Evolutionary conservation across 1,140 invertebrate species (phyloP).

Genomic region (Trachymyrmex cornetzi): DNA sequence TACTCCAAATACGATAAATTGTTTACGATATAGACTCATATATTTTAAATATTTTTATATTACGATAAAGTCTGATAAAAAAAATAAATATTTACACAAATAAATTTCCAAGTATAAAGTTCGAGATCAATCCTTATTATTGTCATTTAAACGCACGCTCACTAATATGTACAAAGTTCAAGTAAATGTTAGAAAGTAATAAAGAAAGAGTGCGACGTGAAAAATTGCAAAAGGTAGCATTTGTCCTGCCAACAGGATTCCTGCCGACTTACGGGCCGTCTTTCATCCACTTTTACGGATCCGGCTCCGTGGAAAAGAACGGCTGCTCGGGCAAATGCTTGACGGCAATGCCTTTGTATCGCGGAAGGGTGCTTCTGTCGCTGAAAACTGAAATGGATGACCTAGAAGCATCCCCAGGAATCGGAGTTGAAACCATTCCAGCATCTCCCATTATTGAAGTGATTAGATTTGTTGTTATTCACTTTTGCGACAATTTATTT

Average conservation of each 20-base stretch:
- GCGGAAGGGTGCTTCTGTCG: slow-evolving; percentile 87
- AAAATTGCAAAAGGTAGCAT: slow-evolving; percentile 37
- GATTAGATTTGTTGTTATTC: slow-evolving; percentile 34
- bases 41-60: background rate
- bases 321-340: slow-evolving; percentile 87
- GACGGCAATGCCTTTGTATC: slow-evolving; percentile 87
- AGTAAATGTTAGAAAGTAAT: slow-evolving; percentile 15
- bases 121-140: background rate
- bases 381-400: slow-evolving; percentile 87
- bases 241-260: slow-evolving; percentile 86
- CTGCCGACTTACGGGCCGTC: slow-evolving; percentile 92
- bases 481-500: background rate
- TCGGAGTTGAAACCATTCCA: slow-evolving; percentile 84
- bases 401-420: slow-evolving; percentile 79
- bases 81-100: background rate
- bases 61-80: background rate
- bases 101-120: background rate
- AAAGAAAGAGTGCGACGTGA: slow-evolving; percentile 28
- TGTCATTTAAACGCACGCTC: background rate
- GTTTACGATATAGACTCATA: background rate
- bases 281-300: slow-evolving; percentile 91
- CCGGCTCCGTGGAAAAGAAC: slow-evolving; percentile 85
- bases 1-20: background rate
- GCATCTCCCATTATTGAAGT: slow-evolving; percentile 85
- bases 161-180: background rate